Evolutionary conservation across 2,113 vertebrate genomes (phyloP).

Genomic region (Prietella phreatophila): DNA sequence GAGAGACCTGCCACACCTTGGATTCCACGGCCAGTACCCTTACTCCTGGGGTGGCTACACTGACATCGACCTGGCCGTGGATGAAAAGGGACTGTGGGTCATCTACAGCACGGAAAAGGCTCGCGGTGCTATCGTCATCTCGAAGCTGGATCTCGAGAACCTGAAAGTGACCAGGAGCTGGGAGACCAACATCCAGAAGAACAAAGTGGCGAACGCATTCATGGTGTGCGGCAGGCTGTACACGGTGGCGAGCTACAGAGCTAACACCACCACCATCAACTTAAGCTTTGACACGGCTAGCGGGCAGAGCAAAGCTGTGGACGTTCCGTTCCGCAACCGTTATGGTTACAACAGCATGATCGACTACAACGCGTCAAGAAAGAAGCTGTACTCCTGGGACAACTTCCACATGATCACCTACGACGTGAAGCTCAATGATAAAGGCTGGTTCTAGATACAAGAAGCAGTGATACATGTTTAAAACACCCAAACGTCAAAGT

Average conservation of each 20-base stretch:
- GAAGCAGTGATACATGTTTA: background rate
- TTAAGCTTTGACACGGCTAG: constrained; percentile 78
- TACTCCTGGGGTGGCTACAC: constrained; percentile 95
- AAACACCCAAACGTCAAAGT: background rate
- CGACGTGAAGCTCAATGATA: constrained; percentile 69
- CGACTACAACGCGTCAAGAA: constrained; percentile 85
- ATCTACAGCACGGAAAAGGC: constrained; percentile 89
- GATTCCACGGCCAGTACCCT: constrained; percentile 87
- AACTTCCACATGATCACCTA: constrained; percentile 93
- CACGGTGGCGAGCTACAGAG: constrained; percentile 84
- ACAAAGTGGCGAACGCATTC: constrained; percentile 87
- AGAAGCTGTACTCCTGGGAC: constrained; percentile 89
- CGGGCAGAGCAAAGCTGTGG: constrained; percentile 67
- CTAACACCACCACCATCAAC: constrained; percentile 77
- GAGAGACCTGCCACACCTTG: constrained; percentile 79
- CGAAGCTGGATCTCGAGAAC: constrained; percentile 80
- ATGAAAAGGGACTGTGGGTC: constrained; percentile 87
- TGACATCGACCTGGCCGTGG: constrained; percentile 86
- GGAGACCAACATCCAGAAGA: constrained; percentile 87
- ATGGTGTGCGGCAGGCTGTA: constrained; percentile 87
- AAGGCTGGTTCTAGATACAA: background rate
- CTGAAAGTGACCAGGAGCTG: constrained; percentile 83
- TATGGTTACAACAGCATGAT: constrained; percentile 90
- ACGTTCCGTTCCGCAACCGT: constrained; percentile 82
- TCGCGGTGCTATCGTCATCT: constrained; percentile 86